phyloP scores from a whole-genome alignment of 2,113 vertebrate species.

The Rhinichthys klamathensis region DNA sequence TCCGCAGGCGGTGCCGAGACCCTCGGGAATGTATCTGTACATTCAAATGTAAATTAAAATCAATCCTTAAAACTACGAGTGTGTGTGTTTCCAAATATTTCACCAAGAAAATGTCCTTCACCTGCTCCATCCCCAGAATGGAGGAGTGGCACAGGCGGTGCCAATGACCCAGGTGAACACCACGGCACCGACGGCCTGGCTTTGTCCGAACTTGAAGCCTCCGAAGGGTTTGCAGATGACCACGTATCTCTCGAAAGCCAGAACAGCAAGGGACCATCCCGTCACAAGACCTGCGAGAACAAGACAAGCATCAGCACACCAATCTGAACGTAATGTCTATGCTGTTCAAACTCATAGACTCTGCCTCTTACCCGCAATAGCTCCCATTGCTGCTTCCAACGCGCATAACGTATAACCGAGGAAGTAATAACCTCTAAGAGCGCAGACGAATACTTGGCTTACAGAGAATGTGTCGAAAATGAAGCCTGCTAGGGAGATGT shows the following conservation, averaged over 20 bases:
- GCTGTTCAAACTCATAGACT: neutral
- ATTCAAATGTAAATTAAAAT: neutral
- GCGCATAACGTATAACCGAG: slow-evolving; percentile 76
- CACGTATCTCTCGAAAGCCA: slow-evolving; percentile 81
- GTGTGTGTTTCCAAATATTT: neutral
- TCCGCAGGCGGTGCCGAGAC: slow-evolving; percentile 84
- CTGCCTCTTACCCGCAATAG: slow-evolving; percentile 63
- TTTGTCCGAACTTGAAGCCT: slow-evolving; percentile 77
- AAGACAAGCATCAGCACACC: neutral
- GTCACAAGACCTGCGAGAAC: slow-evolving; percentile 70
- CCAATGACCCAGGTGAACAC: slow-evolving; percentile 79
- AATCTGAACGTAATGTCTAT: neutral
- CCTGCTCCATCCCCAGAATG: slow-evolving; percentile 88
- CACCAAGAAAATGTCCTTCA: slow-evolving; percentile 46
- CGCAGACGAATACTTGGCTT: slow-evolving; percentile 77
- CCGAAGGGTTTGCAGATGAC: slow-evolving; percentile 87
- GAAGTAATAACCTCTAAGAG: slow-evolving; percentile 78
- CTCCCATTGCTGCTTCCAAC: slow-evolving; percentile 74
- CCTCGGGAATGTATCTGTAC: slow-evolving; percentile 77
- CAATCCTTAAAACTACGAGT: neutral
- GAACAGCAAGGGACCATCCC: slow-evolving; percentile 82
- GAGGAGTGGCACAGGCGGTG: slow-evolving; percentile 73
- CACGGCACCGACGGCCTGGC: slow-evolving; percentile 74
- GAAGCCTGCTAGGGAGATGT: slow-evolving; percentile 77
- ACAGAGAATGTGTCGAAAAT: slow-evolving; percentile 77